These are phyloP conservation scores for Diaperis boleti DNA, from an alignment of 2,888 invertebrate genomes.

Conservation along the genomic window DNA sequence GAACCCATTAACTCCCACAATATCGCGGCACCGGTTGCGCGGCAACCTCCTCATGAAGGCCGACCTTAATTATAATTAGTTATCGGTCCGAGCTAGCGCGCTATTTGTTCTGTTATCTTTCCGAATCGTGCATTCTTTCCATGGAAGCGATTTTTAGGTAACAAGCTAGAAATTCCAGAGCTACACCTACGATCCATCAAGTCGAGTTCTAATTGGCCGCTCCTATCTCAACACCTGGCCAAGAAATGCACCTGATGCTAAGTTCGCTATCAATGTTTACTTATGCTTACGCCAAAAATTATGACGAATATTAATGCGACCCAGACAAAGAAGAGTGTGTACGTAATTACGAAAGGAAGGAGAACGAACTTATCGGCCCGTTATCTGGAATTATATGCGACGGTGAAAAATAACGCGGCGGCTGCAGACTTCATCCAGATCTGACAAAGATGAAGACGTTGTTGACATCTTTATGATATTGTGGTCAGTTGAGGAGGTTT, in stretches of 20 bases:
- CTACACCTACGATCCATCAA: conserved; percentile 49
- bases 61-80: conserved; percentile 14
- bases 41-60: conserved; percentile 1
- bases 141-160: conserved; percentile 45
- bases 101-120: conserved; percentile 27
- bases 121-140: conserved; percentile 33
- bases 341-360: conserved; percentile 34
- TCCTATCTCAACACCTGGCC: conserved; percentile 48
- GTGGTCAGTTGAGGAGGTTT: conserved; percentile 42
- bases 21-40: background rate
- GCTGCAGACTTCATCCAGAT: conserved; percentile 24
- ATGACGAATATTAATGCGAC: conserved; percentile 50
- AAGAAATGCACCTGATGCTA: conserved; percentile 51
- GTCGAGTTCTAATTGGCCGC: conserved; percentile 49
- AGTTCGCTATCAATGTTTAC: conserved; percentile 47
- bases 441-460: conserved; percentile 46
- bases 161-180: conserved; percentile 48
- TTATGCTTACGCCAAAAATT: conserved; percentile 52
- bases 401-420: conserved; percentile 33
- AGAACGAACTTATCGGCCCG: conserved; percentile 33
- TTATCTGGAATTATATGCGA: conserved; percentile 21
- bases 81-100: conserved; percentile 1
- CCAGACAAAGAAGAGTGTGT: conserved; percentile 17
- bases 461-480: conserved; percentile 47
- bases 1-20: conserved; percentile 15